Evolutionary conservation across 2,797 vertebrate species (phyloP), one percentile per base, ranked within the genome.

Genomic region (Loriculus beryllinus): DNA sequence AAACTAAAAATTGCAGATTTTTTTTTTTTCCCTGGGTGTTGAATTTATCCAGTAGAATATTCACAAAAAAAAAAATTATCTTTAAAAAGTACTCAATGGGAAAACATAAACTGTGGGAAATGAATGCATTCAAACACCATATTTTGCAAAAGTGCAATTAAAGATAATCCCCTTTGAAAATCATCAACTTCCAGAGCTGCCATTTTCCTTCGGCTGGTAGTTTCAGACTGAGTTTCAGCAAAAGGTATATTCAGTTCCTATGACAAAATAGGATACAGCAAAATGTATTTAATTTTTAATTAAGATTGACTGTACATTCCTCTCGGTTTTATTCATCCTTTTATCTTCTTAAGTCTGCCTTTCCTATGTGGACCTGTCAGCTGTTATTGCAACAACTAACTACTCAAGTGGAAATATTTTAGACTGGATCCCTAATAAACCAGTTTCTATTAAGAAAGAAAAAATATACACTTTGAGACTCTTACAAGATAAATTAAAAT

Each of bases 21-120:
- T 10, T 20, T 71, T 51, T 76, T 76, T 63, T 54, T 25, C 11
- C 6, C 22, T 45, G 10, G 2, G 63, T 75, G 9, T 45, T 79
- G 35, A 15, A 65, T 62, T 75, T 20, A 18, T 68, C 29, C 29
- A 45, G 33, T 60, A 54, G 35, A 78, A 54, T 81, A 79, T 69
- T 64, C 3, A 1, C 19, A 88, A 54, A 10, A 47, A 3, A 0
- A 23, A 47, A 3, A 0, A 23, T 29, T 35, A 23, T 62, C 11
- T 77, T 54, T 28, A 23, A 82, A 72, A 72, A 57, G 31, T 22
- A 62, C 8, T 52, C 16, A n/a, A 5, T 49, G 2, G n/a, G 17
- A 64, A 78, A 72, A 70, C 3, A 47, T 14, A 76, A 83, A 45
- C 10, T 49, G 5, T 52, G 42, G 28, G 4, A 90, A 81, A 74